Base-by-base conservation (phyloP, 2,797 vertebrate species). In the Galaxias olidus region DNA sequence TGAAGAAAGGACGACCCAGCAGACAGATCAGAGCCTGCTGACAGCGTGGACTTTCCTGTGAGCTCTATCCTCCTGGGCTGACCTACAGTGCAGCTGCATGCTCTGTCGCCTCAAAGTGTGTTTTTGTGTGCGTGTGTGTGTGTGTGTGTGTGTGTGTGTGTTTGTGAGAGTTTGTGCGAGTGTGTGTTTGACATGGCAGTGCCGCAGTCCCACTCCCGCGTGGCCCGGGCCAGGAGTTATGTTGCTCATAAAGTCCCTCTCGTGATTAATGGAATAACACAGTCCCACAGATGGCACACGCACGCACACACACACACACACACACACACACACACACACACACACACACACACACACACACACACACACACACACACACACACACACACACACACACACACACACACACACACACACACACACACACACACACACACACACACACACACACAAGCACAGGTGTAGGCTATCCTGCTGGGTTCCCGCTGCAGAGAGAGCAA, bases 211-310 rank as follows among this genome's bases (percentile, higher is more conserved):
- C 17, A 40, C 51, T 66, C 79, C 66, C 77, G 61, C 64, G 82
- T 55, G 79, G 75, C 74, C 63, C 65, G 67, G 75, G 48, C 59
- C 73, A 75, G 69, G 76, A 77, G 69, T 77, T 74, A 77, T 69
- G 59, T 68, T 50, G 62, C 75, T 81, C 63, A 74, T 73, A 76
- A 82, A 84, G 74, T 71, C 68, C 66, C 59, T 49, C 46, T 43
- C 53, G 65, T 87, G 87, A 90, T 88, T 80, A 84, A 88, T 86
- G 78, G 75, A 76, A 43, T 75, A 72, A 17, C 67, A 77, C 63
- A 75, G 71, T 59, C 59, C 71, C 65, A 65, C 75, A 85, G 75
- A 81, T 62, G 81, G 71, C 63, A 65, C 69, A 57, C 43, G 56
- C 40, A 46, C 40, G 58, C 59, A 59, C 48, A 20, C 63, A 68